Conservation (phyloP, 2,113 vertebrate species). For the Corythornis madagascariensis region DNA sequence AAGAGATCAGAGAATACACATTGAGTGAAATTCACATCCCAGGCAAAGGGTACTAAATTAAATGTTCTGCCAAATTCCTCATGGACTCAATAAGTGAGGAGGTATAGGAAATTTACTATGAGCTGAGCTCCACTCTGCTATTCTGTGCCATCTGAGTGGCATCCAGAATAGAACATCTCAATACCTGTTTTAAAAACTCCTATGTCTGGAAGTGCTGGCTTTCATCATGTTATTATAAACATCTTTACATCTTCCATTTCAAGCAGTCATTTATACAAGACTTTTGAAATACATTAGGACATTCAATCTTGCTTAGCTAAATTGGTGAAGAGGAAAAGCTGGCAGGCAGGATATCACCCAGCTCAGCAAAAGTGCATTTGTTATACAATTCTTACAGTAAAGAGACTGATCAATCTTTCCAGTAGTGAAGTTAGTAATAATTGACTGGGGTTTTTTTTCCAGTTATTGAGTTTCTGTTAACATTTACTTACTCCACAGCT, state of each 20-base stretch:
- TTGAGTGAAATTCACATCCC: neutral
- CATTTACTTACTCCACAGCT: neutral
- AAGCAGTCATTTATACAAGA: neutral
- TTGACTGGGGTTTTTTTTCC: neutral
- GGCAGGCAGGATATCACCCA: neutral
- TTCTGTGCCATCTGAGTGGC: neutral
- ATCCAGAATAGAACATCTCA: neutral
- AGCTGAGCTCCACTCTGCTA: conserved; percentile 7
- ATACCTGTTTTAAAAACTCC: neutral
- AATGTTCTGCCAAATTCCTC: neutral
- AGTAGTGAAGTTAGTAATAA: neutral
- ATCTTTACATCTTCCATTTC: neutral
- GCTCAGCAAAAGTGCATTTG: neutral
- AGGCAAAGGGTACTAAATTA: neutral
- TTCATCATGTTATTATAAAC: neutral
- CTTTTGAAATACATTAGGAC: neutral
- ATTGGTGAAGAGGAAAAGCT: neutral
- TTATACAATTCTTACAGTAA: neutral
- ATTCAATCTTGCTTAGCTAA: neutral
- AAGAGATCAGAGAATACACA: conserved; percentile 9
- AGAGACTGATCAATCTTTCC: neutral
- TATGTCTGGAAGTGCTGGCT: neutral
- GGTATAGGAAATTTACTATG: neutral
- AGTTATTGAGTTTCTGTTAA: neutral
- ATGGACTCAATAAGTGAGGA: neutral